These are phyloP conservation scores for Heterocephalus glaber DNA, from an alignment of 2,113 vertebrate genomes.

Conservation along the genomic window DNA sequence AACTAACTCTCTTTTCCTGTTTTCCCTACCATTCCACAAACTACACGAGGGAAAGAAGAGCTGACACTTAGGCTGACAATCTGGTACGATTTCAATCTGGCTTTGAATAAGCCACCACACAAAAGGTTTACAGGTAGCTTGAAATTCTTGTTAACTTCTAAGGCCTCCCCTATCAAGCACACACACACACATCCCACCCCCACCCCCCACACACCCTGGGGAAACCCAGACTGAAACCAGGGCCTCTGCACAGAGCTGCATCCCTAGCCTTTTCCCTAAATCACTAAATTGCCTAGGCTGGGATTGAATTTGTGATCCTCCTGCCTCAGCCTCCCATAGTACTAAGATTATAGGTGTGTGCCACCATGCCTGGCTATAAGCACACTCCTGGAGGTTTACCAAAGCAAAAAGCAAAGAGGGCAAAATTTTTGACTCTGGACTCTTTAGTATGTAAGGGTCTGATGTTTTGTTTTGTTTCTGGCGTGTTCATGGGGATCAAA, in stretches of 20 bases:
- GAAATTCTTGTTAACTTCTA: constrained; percentile 49
- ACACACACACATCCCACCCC: too few species aligned
- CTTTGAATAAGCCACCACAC: constrained; percentile 42
- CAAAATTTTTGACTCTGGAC: constrained; percentile 32
- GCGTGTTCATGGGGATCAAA: neutral
- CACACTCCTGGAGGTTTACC: constrained; percentile 50
- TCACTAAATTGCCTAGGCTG: neutral
- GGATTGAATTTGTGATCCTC: neutral
- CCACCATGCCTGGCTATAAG: neutral
- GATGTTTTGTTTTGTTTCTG: neutral
- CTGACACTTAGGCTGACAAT: constrained; percentile 14
- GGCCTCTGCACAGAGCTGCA: neutral
- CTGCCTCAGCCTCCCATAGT: neutral
- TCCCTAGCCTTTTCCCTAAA: neutral
- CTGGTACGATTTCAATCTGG: constrained; percentile 37
- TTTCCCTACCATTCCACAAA: constrained; percentile 34
- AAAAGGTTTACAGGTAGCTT: constrained; percentile 43
- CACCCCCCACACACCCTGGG: neutral
- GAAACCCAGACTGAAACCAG: neutral
- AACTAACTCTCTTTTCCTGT: neutral
- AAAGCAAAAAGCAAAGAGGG: neutral
- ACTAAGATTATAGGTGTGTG: neutral
- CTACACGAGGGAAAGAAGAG: neutral
- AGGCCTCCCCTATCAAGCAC: neutral
- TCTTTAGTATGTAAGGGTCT: neutral